phyloP scores from a whole-genome alignment of 2,113 vertebrate species.

The Poecile atricapillus region DNA sequence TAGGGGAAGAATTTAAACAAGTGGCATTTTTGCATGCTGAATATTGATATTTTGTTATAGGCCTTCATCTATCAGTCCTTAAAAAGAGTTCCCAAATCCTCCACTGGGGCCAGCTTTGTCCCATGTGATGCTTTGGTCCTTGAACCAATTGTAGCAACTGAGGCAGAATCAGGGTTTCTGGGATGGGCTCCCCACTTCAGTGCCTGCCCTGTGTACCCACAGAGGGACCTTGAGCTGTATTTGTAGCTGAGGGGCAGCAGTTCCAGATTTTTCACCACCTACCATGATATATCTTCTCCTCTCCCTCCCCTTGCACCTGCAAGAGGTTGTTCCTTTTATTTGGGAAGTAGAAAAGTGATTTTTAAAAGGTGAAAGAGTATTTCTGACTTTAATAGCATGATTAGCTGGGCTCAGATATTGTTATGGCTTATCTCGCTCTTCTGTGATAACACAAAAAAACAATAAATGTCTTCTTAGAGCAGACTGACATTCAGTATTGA shows the following conservation, averaged over 20 bases:
- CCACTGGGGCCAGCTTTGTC: not conserved
- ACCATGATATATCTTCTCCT: not conserved
- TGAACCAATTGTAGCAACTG: fast-evolving
- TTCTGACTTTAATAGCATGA: conserved; percentile 30
- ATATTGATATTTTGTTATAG: not conserved
- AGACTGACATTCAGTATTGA: conserved; percentile 69
- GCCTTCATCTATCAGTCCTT: not conserved
- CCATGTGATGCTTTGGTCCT: not conserved
- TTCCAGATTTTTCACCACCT: not conserved
- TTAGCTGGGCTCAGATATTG: conserved; percentile 29
- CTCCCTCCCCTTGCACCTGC: not conserved
- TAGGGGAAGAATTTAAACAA: not conserved
- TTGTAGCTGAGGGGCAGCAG: fast-evolving
- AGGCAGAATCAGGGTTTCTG: not conserved
- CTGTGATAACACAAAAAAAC: conserved; percentile 68
- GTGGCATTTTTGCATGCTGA: not conserved
- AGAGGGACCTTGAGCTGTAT: fast-evolving
- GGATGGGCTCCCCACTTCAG: not conserved
- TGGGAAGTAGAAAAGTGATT: conserved; percentile 26
- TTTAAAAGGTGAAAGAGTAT: conserved; percentile 46
- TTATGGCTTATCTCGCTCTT: conserved; percentile 14
- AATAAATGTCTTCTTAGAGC: conserved; percentile 61
- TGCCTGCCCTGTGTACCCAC: fast-evolving
- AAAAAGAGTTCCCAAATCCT: not conserved
- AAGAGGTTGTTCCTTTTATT: conserved; percentile 15